Conservation (phyloP, 2,113 vertebrate species). For the Rynchops niger region DNA sequence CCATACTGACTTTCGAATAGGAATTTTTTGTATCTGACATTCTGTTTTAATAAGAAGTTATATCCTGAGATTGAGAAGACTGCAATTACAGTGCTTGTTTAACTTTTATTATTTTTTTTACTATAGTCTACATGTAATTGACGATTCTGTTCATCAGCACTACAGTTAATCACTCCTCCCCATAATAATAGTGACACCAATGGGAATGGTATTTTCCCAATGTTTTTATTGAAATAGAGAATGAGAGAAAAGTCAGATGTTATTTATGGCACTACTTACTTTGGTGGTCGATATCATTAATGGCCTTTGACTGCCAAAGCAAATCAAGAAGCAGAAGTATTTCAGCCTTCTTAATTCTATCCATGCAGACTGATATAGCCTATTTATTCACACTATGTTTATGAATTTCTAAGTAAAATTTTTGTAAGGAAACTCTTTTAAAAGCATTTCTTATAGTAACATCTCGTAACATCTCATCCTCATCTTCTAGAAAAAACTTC, state of each 20-base stretch:
- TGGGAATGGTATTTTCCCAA: not conserved
- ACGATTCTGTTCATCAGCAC: not conserved
- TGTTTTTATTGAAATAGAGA: not conserved
- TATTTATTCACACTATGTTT: not conserved
- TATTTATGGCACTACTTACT: not conserved
- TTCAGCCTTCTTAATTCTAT: not conserved
- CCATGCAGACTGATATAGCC: accelerated
- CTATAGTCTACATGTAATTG: not conserved
- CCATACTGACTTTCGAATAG: not conserved
- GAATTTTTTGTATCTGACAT: not conserved
- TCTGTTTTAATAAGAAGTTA: not conserved
- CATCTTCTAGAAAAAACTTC: not conserved
- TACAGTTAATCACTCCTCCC: not conserved
- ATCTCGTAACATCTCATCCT: not conserved
- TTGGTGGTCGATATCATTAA: not conserved
- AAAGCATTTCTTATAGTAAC: not conserved
- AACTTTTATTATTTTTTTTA: not conserved
- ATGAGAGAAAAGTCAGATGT: not conserved
- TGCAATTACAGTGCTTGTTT: not conserved
- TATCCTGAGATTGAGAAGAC: not conserved
- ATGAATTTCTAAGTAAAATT: not conserved
- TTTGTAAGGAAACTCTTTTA: not conserved
- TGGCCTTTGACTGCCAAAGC: not conserved
- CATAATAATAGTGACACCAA: not conserved
- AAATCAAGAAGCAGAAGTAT: not conserved